phyloP scores from a whole-genome alignment of 2,888 invertebrate genomes.

The Diabrotica balteata region DNA sequence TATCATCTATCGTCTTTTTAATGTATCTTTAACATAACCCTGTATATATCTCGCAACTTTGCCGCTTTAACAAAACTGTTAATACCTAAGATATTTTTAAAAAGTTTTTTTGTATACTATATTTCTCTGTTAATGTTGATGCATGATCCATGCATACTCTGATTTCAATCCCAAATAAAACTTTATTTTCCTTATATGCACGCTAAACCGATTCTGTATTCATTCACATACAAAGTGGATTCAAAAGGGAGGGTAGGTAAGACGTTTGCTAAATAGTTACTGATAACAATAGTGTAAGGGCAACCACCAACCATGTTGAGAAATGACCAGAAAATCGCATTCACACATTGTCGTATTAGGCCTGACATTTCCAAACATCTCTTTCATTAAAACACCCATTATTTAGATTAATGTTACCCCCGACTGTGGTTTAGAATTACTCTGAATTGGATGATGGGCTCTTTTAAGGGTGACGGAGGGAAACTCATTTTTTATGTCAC shows the following conservation, averaged over 20 bases:
- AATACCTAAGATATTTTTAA: too few species aligned
- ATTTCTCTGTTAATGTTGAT: too few species aligned
- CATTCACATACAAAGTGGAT: constrained; percentile 3
- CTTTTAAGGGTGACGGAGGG: constrained; percentile 4
- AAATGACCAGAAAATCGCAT: constrained; percentile 61
- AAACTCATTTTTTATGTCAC: constrained; percentile 26
- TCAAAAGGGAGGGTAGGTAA: constrained; percentile 34
- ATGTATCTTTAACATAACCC: too few species aligned
- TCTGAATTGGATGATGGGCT: constrained; percentile 35
- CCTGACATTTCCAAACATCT: constrained; percentile 62
- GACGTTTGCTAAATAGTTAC: constrained; percentile 37
- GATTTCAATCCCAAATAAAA: too few species aligned
- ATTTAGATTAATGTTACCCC: constrained; percentile 63
- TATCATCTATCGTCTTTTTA: too few species aligned
- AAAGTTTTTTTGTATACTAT: too few species aligned
- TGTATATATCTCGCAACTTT: too few species aligned
- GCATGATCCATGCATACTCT: too few species aligned
- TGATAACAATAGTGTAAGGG: constrained; percentile 37
- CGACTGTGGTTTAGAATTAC: constrained; percentile 60
- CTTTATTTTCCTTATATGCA: background rate
- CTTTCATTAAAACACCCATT: constrained; percentile 61
- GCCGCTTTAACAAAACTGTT: too few species aligned
- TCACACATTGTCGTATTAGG: constrained; percentile 64
- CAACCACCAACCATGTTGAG: constrained; percentile 54
- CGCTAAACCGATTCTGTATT: constrained; percentile 7